These are phyloP conservation scores for Bellardia pandia DNA, from an alignment of 2,888 invertebrate species.

Conservation along the genomic window DNA sequence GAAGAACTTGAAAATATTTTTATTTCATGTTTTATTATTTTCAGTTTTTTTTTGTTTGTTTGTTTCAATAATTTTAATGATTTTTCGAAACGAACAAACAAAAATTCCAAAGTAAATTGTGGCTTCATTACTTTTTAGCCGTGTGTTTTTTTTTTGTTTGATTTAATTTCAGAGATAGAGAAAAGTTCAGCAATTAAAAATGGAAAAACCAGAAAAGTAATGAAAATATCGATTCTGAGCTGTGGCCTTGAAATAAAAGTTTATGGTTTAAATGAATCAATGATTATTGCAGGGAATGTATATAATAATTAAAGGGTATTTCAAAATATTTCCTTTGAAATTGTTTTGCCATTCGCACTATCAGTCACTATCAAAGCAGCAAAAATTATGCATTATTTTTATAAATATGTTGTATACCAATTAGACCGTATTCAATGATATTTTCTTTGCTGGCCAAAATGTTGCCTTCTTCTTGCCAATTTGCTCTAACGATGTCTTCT, in stretches of 20 bases:
- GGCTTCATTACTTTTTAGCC: neutral
- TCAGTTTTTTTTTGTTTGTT: neutral
- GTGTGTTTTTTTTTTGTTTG: neutral
- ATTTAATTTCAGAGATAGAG: neutral
- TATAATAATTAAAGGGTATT: too few species aligned
- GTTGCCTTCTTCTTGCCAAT: too few species aligned
- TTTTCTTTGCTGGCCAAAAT: too few species aligned
- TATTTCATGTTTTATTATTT: neutral
- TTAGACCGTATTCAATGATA: too few species aligned
- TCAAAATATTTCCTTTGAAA: too few species aligned
- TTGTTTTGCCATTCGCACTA: too few species aligned
- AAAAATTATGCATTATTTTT: too few species aligned
- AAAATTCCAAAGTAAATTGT: constrained; percentile 33
- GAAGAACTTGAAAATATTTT: constrained; percentile 53
- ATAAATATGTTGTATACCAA: too few species aligned
- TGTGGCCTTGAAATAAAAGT: neutral
- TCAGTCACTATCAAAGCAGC: too few species aligned
- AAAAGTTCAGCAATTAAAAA: constrained; percentile 14
- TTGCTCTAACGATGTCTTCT: too few species aligned
- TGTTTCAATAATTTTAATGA: constrained; percentile 29
- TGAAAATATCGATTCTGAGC: neutral
- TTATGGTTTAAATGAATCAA: too few species aligned
- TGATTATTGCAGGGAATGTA: too few species aligned
- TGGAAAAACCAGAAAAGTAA: neutral
- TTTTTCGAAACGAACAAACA: constrained; percentile 13